A percentile compares a stretch with the other conserved stretches of the same genome.
These are phyloP conservation scores for Delphinapterus leucas DNA, from an alignment of 2,113 vertebrate genomes.

Conservation along the genomic window DNA sequence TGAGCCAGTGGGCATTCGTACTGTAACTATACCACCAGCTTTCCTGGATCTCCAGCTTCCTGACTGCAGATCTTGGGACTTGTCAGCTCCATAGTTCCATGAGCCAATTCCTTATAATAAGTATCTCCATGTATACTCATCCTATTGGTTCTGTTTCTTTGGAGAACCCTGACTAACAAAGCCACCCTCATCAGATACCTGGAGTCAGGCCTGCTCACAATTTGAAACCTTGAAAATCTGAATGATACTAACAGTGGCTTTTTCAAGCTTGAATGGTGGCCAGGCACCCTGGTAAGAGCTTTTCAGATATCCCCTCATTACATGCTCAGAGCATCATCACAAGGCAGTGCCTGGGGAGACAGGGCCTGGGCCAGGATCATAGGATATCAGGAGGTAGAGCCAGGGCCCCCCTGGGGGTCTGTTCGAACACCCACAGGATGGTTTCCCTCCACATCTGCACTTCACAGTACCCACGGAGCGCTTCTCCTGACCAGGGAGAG, in stretches of 20 bases:
- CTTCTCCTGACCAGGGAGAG: background rate
- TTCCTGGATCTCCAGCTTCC: background rate
- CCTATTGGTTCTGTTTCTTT: background rate
- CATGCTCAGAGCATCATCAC: background rate
- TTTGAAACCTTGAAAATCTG: background rate
- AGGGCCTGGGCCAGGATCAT: background rate
- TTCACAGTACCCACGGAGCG: background rate
- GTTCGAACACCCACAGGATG: background rate
- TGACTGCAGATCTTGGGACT: background rate
- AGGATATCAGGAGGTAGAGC: background rate
- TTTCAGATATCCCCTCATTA: background rate
- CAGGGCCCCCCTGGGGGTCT: background rate
- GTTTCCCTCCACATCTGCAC: rapidly evolving
- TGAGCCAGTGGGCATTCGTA: background rate
- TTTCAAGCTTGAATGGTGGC: background rate
- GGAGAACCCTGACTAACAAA: too few species aligned
- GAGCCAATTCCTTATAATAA: background rate
- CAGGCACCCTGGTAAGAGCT: rapidly evolving
- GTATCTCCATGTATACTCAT: background rate
- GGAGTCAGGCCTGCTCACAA: too few species aligned
- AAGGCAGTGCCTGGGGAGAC: background rate
- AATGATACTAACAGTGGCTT: background rate
- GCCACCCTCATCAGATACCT: background rate
- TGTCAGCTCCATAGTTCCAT: background rate
- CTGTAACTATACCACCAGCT: background rate